Evolutionary conservation across 2,888 invertebrate genomes (phyloP).

Genomic region (Drosophila helvetica): DNA sequence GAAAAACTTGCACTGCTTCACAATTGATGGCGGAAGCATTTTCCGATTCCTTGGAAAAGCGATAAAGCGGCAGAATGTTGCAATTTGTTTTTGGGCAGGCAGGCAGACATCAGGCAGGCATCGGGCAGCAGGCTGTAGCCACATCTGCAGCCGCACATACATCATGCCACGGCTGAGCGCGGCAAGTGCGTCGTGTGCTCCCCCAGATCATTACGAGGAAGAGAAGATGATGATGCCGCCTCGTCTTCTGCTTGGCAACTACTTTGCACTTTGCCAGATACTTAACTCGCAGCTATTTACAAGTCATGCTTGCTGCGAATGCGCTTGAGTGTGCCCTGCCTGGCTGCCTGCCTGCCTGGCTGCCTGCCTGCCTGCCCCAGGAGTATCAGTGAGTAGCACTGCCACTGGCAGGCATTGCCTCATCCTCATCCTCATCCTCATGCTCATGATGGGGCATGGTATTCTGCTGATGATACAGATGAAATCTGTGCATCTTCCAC

Average conservation of each 20-base stretch:
- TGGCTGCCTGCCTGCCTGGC: no score
- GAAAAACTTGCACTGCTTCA: slow-evolving; percentile 44
- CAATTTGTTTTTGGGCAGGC: slow-evolving; percentile 34
- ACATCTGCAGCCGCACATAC: slow-evolving; percentile 62
- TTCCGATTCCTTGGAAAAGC: slow-evolving; percentile 73
- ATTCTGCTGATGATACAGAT: slow-evolving; percentile 58
- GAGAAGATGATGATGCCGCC: slow-evolving; percentile 24
- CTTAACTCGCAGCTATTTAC: slow-evolving; percentile 83
- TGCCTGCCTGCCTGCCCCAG: not conserved
- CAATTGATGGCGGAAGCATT: slow-evolving; percentile 76
- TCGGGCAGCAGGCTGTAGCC: slow-evolving; percentile 21
- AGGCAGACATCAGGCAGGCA: slow-evolving; percentile 27
- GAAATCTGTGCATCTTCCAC: slow-evolving; percentile 73
- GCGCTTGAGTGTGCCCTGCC: slow-evolving; percentile 70
- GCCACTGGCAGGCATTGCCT: not conserved
- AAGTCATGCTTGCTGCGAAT: slow-evolving; percentile 83
- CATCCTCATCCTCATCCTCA: not conserved
- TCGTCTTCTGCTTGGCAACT: slow-evolving; percentile 72
- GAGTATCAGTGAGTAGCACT: not conserved
- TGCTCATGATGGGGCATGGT: not conserved
- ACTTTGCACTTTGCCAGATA: slow-evolving; percentile 84
- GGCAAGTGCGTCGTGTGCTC: slow-evolving; percentile 68
- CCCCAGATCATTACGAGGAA: slow-evolving; percentile 82
- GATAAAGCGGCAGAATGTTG: slow-evolving; percentile 69
- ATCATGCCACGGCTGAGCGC: slow-evolving; percentile 82